Conservation (phyloP, 2,888 invertebrate species). For the Pharmacophagus antenor region DNA sequence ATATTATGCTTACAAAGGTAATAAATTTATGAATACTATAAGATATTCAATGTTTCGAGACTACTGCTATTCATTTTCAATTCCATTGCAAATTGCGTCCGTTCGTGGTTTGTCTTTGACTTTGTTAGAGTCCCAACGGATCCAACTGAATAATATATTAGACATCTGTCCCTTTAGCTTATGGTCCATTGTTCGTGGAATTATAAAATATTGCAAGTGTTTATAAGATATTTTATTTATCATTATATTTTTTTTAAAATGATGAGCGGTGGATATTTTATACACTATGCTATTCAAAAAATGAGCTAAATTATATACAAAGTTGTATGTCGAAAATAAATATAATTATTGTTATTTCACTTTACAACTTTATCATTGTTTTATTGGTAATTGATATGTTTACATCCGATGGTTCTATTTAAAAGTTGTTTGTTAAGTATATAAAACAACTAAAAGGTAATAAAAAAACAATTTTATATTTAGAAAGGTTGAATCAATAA, state of each 20-base stretch:
- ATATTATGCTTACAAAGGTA: not conserved
- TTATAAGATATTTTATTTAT: not conserved
- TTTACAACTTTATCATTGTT: no score
- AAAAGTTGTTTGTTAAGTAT: not conserved
- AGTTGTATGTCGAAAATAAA: no score
- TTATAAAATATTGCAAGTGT: slow-evolving; percentile 1
- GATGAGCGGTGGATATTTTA: no score
- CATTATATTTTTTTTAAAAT: not conserved
- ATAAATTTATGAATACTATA: not conserved
- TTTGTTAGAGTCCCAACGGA: slow-evolving; percentile 11
- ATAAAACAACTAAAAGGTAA: not conserved
- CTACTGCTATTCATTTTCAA: slow-evolving; percentile 18
- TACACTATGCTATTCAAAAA: no score
- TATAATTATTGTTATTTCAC: no score
- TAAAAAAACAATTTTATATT: not conserved
- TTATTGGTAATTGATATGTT: no score
- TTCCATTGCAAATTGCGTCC: slow-evolving; percentile 18
- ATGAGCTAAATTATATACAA: no score
- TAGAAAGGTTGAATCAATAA: not conserved
- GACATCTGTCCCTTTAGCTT: slow-evolving; percentile 13
- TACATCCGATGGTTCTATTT: not conserved
- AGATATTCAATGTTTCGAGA: slow-evolving; percentile 3
- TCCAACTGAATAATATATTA: slow-evolving; percentile 20
- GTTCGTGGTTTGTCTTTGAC: slow-evolving; percentile 11
- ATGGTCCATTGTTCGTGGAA: slow-evolving; percentile 3